phyloP scores from a whole-genome alignment of 2,797 vertebrate genomes.

The Phrynocephalus guinanensis region DNA sequence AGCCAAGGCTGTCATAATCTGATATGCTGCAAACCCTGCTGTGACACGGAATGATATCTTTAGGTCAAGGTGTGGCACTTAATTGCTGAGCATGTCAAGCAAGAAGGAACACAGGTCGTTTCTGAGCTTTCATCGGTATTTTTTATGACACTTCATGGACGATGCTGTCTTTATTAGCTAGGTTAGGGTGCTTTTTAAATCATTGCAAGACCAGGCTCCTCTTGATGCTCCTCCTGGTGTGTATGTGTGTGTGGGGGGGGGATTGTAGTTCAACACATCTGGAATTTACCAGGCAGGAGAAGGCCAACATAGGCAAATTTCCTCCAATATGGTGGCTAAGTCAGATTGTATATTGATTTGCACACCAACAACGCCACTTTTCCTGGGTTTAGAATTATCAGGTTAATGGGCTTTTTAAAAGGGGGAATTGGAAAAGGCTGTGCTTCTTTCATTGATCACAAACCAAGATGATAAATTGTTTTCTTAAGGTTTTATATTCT shows the following conservation, averaged over 20 bases:
- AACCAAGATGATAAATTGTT: not conserved
- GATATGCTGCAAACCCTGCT: slow-evolving; percentile 24
- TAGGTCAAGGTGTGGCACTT: slow-evolving; percentile 22
- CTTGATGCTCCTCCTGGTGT: not conserved
- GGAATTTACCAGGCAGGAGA: not conserved
- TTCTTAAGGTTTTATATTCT: not conserved
- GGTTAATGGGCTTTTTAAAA: not conserved
- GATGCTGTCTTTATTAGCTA: slow-evolving; percentile 3
- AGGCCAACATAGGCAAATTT: not conserved
- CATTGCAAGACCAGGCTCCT: not conserved
- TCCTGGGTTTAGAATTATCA: not conserved
- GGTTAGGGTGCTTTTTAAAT: not conserved
- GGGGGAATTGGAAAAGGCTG: no score
- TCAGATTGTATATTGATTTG: not conserved
- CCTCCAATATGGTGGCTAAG: not conserved
- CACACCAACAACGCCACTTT: not conserved
- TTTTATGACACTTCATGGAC: slow-evolving; percentile 26
- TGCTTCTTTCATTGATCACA: not conserved
- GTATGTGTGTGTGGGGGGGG: not conserved
- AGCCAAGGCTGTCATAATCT: slow-evolving; percentile 16
- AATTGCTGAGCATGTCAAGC: slow-evolving; percentile 48
- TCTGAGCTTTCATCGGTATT: slow-evolving; percentile 5
- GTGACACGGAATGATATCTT: not conserved
- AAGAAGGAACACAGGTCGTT: slow-evolving; percentile 37
- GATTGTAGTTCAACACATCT: not conserved